Evolutionary conservation across 2,888 invertebrate species (phyloP), one percentile per base, ranked within the genome.

Genomic region (Aspidapion aeneum): DNA sequence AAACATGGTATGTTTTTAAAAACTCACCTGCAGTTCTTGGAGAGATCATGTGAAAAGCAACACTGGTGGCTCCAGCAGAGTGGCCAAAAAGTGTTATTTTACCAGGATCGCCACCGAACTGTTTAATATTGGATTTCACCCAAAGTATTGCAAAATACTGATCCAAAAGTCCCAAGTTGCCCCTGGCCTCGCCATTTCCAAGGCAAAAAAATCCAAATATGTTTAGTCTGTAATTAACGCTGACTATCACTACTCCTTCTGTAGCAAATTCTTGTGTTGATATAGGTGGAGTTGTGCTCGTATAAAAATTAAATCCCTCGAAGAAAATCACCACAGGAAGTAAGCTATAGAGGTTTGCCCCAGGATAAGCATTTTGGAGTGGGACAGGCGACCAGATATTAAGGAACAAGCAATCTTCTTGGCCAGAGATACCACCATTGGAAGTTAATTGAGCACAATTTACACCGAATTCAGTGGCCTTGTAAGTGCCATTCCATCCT

Each of bases 361-460:
- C n/a, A n/a, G n/a, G n/a, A n/a, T 66, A 69, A 1, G 73, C 63
- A 63, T 56, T 18, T 57, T 21, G 35, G 12, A 35, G 12, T 35
- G 35, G 35, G 35, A 35, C 87, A 55, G 96, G 91, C 1, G 90
- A 87, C 94, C 95, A 96, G 67, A 96, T 88, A 75, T 95, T 96
- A 58, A 96, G 80, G 75, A 89, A 93, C n/a, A 96, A 84, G 74
- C 96, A 96, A 79, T 96, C 93, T 82, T 94, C 94, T 66, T 81
- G 85, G 57, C 81, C 74, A 17, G 75, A 77, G 19, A 66, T 61
- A 16, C 67, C 72, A 55, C 77, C 77, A 20, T 66, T 78, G 54
- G 71, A 57, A n/a, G 76, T 74, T 67, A 83, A 77, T 75, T 90
- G 88, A 0, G 89, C 87, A 74, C 91, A 91, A 21, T 86, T 83